These are phyloP conservation scores for Paralvinella palmiformis DNA, from an alignment of 1,140 invertebrate species.

Conservation along the genomic window DNA sequence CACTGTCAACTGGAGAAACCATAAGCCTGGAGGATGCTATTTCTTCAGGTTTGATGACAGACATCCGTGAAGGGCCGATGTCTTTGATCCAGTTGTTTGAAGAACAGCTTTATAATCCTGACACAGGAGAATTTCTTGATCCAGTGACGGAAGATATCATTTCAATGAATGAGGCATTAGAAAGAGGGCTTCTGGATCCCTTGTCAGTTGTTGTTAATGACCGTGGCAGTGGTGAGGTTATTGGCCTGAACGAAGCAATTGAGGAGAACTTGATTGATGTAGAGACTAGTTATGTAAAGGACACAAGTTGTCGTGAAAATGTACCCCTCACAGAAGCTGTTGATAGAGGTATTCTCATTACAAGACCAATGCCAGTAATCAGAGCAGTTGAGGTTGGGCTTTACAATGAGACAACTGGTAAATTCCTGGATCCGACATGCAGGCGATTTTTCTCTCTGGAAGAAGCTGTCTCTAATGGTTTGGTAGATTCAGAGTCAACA, in stretches of 20 bases:
- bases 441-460: constrained; percentile 71
- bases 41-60: constrained; percentile 9
- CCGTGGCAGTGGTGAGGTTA: constrained; percentile 22
- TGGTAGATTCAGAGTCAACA: constrained; percentile 1
- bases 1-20: constrained; percentile 55
- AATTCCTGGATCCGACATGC: constrained; percentile 66
- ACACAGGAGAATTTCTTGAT: constrained; percentile 64
- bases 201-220: constrained; percentile 22
- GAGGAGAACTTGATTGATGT: constrained; percentile 64
- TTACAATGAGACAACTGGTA: constrained; percentile 70
- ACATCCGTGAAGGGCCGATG: background rate
- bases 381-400: constrained; percentile 75
- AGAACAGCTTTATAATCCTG: constrained; percentile 15
- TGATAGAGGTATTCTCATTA: constrained; percentile 19
- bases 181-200: constrained; percentile 59
- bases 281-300: constrained; percentile 67
- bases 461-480: constrained; percentile 60
- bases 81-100: constrained; percentile 17
- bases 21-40: constrained; percentile 70
- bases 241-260: constrained; percentile 59
- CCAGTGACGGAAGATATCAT: constrained; percentile 67
- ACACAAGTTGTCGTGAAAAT: constrained; percentile 68
- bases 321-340: constrained; percentile 66
- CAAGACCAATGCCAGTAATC: constrained; percentile 66
- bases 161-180: constrained; percentile 77